Evolutionary conservation across 1,140 invertebrate species (phyloP).

Genomic region (Macrobrachium nipponense): DNA sequence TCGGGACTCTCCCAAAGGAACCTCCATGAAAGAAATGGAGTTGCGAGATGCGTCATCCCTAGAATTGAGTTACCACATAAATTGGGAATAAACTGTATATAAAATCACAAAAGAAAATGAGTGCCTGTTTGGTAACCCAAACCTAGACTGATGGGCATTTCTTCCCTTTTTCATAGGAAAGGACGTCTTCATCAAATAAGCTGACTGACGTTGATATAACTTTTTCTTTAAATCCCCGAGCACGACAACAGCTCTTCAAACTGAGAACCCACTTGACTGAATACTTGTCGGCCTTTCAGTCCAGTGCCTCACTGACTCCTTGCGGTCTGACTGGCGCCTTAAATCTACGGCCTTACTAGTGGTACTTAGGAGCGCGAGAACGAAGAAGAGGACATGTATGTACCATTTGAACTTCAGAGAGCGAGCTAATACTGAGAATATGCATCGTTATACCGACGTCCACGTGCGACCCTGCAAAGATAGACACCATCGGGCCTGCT

Average conservation of each 20-base stretch:
- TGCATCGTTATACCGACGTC: slow-evolving; percentile 98
- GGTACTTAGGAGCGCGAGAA: slow-evolving; percentile 57
- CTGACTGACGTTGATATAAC: too few species aligned
- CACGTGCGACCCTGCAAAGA: slow-evolving; percentile 90
- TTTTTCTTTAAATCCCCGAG: too few species aligned
- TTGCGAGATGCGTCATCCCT: not conserved
- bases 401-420: slow-evolving; percentile 99
- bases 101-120: too few species aligned
- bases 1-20: not conserved
- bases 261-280: too few species aligned
- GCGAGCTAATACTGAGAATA: slow-evolving; percentile 97
- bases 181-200: too few species aligned
- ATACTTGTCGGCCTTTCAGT: slow-evolving; percentile 21
- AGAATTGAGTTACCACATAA: slow-evolving; percentile 30
- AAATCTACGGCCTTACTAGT: slow-evolving; percentile 58
- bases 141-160: too few species aligned
- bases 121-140: too few species aligned
- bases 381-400: slow-evolving; percentile 63
- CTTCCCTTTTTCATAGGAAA: too few species aligned
- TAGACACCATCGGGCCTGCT: slow-evolving; percentile 55
- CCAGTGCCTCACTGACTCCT: slow-evolving; percentile 3
- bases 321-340: slow-evolving; percentile 33
- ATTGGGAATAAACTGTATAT: too few species aligned
- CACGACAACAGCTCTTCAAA: too few species aligned
- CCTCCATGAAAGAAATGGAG: too few species aligned